These are phyloP conservation scores for Mionectes macconnelli DNA, from an alignment of 2,113 vertebrate genomes.

Conservation along the genomic window DNA sequence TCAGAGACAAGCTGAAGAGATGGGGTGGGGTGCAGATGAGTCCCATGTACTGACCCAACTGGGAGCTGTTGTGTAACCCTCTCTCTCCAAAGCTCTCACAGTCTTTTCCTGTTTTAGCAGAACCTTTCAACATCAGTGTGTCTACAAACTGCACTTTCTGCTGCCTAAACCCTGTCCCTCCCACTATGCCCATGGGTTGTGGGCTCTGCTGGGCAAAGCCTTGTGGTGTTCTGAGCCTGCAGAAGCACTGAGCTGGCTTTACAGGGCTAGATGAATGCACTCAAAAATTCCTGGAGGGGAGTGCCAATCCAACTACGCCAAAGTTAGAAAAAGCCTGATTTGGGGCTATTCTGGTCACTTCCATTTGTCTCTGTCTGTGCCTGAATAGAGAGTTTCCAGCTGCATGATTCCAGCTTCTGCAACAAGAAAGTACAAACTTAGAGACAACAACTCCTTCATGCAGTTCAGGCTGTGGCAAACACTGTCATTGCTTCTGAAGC, in stretches of 20 bases:
- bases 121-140: not conserved
- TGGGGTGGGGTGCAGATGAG: not conserved
- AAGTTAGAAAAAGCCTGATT: constrained; percentile 32
- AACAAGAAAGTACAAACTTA: not conserved
- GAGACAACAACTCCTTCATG: not conserved
- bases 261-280: not conserved
- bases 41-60: fast-evolving
- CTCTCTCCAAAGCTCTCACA: not conserved
- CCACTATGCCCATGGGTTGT: not conserved
- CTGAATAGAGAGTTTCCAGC: not conserved
- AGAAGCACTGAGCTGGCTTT: not conserved
- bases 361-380: constrained; percentile 41
- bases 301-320: not conserved
- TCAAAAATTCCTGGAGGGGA: not conserved
- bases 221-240: fast-evolving
- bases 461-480: not conserved
- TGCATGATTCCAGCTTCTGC: not conserved
- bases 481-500: not conserved
- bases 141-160: not conserved
- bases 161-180: not conserved
- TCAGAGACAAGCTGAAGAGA: not conserved
- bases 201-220: not conserved
- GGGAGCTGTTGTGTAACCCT: not conserved
- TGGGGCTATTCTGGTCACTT: constrained; percentile 48
- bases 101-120: not conserved